Percentiles rank a stretch among this genome's conserved stretches.
These are phyloP conservation scores for Oryzias javanicus DNA, from an alignment of 2,113 vertebrate genomes.

Conservation along the genomic window DNA sequence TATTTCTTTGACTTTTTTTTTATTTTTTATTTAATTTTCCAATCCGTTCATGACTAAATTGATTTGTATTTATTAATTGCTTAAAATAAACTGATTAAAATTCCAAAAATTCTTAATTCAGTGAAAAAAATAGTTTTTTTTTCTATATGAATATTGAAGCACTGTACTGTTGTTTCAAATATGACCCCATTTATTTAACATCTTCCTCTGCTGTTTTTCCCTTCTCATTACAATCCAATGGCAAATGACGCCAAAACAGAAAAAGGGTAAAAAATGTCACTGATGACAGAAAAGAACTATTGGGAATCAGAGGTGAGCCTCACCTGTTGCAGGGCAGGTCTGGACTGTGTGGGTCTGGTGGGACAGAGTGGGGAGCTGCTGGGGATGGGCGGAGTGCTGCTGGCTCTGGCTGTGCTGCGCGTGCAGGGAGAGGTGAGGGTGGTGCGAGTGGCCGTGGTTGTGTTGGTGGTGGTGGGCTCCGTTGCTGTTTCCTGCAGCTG, in stretches of 20 bases:
- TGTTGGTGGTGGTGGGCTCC: slow-evolving; percentile 74
- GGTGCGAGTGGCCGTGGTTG: slow-evolving; percentile 61
- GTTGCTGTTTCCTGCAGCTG: slow-evolving; percentile 67
- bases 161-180: not conserved
- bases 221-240: too few relatives aligned
- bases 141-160: not conserved
- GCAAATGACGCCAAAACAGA: too few relatives aligned
- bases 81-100: not conserved
- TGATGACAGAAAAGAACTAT: too few relatives aligned
- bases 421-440: slow-evolving; percentile 73
- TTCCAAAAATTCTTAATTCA: not conserved
- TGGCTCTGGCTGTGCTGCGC: slow-evolving; percentile 58
- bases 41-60: too few relatives aligned
- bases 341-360: slow-evolving; percentile 78
- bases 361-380: slow-evolving; percentile 74
- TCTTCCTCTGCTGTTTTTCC: too few relatives aligned
- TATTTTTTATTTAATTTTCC: too few relatives aligned
- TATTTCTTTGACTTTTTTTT: not conserved
- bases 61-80: not conserved
- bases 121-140: not conserved
- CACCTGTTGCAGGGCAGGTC: slow-evolving; percentile 79
- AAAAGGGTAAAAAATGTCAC: not conserved
- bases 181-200: not conserved
- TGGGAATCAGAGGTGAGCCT: slow-evolving; percentile 24
- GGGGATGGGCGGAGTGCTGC: slow-evolving; percentile 76